Base-by-base conservation (phyloP, 2,888 invertebrate genomes). In the Branchipolynoe longqiensis region DNA sequence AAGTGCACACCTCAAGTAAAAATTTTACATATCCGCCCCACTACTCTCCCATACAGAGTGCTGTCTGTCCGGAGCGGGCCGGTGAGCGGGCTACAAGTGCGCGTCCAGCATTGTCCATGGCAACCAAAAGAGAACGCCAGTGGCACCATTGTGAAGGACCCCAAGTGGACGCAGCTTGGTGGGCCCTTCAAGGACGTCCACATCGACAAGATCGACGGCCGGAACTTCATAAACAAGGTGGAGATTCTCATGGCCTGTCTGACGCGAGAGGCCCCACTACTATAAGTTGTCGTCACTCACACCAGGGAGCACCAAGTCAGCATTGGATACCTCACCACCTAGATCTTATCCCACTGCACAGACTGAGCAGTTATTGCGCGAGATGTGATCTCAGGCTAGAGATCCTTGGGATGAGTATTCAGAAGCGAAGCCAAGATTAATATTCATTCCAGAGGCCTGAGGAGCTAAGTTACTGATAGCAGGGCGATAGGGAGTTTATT, bases 201-300 rank as follows among this genome's bases (percentile, higher is more conserved):
- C 90, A 95, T 98, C 93, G 98, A 98, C 89, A 97, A 97, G 94
- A 97, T 99, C 96, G 98, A 98, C 93, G 98, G 99, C 82, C 97
- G 97, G 92, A 98, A 98, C 94, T 98, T 99, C 93, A 95, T 98
- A 6, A 98, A 98, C 92, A 98, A 98, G 95, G 97, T 98, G 96
- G 98, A 99, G 94, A 95, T 98, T 90, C 95, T 98, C 4, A 98
- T 98, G 98, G 98, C 98, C 1, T 89, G 91, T 87, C 85, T 92
- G 36, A 73, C 84, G 82, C 56, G 36, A 4, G 82, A 36, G 18
- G 58, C 25, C 31, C 54, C 82, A 8, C 40, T 31, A 12, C 58
- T 38, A n/a, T 83, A 64, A 36, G 28, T 25, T 0, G 40, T 62
- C 59, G n/a, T n/a, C n/a, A n/a, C n/a, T n/a, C n/a, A n/a, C n/a